Evolutionary conservation across 2,113 vertebrate genomes (phyloP).

Genomic region (Desmodus rotundus): DNA sequence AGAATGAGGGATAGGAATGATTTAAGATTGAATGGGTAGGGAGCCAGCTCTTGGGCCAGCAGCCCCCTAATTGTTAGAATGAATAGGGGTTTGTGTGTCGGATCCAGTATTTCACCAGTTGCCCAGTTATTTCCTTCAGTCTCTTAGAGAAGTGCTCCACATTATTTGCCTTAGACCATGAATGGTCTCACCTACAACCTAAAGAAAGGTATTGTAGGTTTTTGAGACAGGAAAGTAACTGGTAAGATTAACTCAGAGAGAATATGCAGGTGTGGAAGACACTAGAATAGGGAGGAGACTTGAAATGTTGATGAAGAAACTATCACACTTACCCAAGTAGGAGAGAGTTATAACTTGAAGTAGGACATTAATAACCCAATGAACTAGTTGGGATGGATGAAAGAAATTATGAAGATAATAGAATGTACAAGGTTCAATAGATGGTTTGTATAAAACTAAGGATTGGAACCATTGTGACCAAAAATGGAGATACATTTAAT

Average conservation of each 20-base stretch:
- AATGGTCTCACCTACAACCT: neutral
- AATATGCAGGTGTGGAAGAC: neutral
- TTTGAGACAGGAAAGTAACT: neutral
- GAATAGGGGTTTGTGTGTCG: neutral
- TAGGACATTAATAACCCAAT: neutral
- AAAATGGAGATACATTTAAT: constrained; percentile 3
- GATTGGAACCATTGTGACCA: neutral
- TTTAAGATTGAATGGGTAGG: neutral
- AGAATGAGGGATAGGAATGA: neutral
- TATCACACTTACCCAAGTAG: neutral
- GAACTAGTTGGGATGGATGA: neutral
- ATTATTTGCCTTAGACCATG: neutral
- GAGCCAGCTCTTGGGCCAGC: neutral
- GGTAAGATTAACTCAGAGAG: neutral
- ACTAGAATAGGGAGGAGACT: neutral
- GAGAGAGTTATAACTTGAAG: neutral
- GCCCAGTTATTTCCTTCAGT: neutral
- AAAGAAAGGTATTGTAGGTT: neutral
- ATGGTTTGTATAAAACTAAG: neutral
- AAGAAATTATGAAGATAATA: neutral
- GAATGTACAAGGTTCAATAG: neutral
- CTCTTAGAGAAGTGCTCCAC: neutral
- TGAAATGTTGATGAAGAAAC: neutral
- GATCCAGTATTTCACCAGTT: neutral
- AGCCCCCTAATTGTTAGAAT: neutral